phyloP scores from a whole-genome alignment of 2,797 vertebrate species.

The Gallinago solitaria region DNA sequence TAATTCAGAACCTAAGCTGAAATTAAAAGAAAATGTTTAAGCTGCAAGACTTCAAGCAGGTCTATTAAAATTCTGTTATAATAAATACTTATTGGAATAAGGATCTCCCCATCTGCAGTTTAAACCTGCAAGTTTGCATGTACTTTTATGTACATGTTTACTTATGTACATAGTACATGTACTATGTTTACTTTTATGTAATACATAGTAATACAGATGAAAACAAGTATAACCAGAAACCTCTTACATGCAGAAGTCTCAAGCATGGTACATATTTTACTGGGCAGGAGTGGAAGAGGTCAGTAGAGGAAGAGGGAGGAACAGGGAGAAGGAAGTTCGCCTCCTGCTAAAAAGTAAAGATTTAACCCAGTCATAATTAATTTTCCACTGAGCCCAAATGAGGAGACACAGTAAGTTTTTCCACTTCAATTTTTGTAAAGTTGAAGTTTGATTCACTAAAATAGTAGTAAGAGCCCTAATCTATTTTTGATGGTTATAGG shows the following conservation, averaged over 20 bases:
- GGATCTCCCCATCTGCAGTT: neutral
- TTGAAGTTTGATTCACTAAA: neutral
- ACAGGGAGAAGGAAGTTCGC: neutral
- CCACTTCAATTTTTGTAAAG: neutral
- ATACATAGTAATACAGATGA: neutral
- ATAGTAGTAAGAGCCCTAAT: neutral
- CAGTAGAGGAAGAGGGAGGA: neutral
- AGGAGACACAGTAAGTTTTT: neutral
- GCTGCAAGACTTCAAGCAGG: neutral
- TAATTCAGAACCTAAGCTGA: neutral
- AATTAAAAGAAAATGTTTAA: neutral
- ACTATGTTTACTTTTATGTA: neutral
- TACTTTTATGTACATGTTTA: neutral
- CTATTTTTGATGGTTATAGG: neutral
- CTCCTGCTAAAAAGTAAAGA: neutral
- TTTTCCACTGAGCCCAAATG: neutral
- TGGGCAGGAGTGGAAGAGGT: neutral
- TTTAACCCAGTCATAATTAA: neutral
- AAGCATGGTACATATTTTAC: neutral
- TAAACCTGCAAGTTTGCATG: neutral
- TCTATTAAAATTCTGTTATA: neutral
- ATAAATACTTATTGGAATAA: neutral
- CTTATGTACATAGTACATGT: too few relatives aligned
- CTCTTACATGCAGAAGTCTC: neutral
- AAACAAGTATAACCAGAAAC: neutral